Base-by-base conservation (phyloP, 2,797 vertebrate genomes). In the Nyctibius grandis region DNA sequence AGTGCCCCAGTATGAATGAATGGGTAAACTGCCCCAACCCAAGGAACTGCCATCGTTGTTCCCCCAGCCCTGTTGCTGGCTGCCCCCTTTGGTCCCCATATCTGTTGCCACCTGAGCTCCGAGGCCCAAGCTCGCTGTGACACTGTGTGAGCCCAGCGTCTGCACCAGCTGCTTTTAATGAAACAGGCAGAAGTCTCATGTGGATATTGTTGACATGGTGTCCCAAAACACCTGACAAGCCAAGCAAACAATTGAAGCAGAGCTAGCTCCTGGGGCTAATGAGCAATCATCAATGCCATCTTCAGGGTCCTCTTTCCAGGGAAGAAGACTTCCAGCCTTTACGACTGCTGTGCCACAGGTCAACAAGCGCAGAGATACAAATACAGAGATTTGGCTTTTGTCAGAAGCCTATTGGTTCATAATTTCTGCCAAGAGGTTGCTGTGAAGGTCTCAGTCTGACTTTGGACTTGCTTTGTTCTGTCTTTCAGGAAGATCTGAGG, bases 81-180 rank as follows among this genome's bases (percentile, higher is more conserved):
- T 67, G n/a, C 26, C 23, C 42, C 34, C 17, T 92, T 33, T 19
- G 42, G 2, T 44, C 44, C n/a, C 48, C 12, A 0, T 60, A 5
- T 40, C 12, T 19, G 16, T 5, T 54, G 47, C 13, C 22, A 61
- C 22, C 31, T 11, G 31, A 36, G 28, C 33, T 53, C 23, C 1
- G 2, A 29, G 48, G n/a, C 28, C 15, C 25, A 16, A 18, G 38
- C 7, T 85, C 25, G 20, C 11, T 1, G 0, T 4, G 38, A 19
- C 31, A 19, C 0, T 2, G 21, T 0, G 1, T 12, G 18, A 85
- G 23, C 34, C n/a, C 1, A 0, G 5, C 20, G 3, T 25, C 42
- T 53, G 29, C 42, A 4, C 29, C 81, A 53, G 42, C 50, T 76
- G 34, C 70, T 65, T 40, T 6, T 20, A n/a, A n/a, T 1, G 11